These are phyloP conservation scores for Drosophila albomicans DNA, from an alignment of 1,140 invertebrate genomes.

Conservation along the genomic window DNA sequence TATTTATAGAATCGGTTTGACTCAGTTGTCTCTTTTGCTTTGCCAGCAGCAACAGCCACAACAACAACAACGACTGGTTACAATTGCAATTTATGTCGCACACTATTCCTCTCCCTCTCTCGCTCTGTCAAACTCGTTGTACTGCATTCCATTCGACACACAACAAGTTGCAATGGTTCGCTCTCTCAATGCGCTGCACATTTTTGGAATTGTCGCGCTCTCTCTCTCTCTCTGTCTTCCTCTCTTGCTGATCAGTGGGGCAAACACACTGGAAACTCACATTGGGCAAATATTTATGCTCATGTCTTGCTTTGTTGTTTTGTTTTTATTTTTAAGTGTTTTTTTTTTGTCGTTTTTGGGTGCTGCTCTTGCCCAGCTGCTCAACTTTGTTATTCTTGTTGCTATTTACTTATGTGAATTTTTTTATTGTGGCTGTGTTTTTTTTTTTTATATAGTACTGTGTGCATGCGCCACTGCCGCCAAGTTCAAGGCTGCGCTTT, in stretches of 20 bases:
- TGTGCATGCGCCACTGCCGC: slow-evolving; percentile 25
- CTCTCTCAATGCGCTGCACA: slow-evolving; percentile 32
- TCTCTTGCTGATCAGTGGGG: slow-evolving; percentile 40
- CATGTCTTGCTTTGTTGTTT: slow-evolving; percentile 24
- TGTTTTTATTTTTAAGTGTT: slow-evolving; percentile 29
- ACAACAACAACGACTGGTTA: slow-evolving; percentile 42
- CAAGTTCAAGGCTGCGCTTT: slow-evolving; percentile 77
- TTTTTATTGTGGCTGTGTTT: slow-evolving; percentile 42
- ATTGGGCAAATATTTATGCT: slow-evolving; percentile 53
- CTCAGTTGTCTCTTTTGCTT: slow-evolving; percentile 24
- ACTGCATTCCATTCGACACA: slow-evolving; percentile 64
- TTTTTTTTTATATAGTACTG: slow-evolving; percentile 20
- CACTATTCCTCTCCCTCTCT: slow-evolving; percentile 24
- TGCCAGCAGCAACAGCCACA: slow-evolving; percentile 42
- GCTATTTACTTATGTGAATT: slow-evolving; percentile 65
- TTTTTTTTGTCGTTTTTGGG: background rate
- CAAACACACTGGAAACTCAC: slow-evolving; percentile 40
- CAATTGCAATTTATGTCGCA: slow-evolving; percentile 54
- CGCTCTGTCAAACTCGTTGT: slow-evolving; percentile 64
- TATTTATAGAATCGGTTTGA: slow-evolving; percentile 64
- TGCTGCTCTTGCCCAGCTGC: slow-evolving; percentile 55
- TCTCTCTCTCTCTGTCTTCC: background rate
- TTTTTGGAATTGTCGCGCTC: slow-evolving; percentile 38
- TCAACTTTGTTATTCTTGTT: slow-evolving; percentile 37
- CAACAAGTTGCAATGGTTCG: slow-evolving; percentile 67